phyloP scores from a whole-genome alignment of 1,140 invertebrate species.

The Phymastichus coffea region DNA sequence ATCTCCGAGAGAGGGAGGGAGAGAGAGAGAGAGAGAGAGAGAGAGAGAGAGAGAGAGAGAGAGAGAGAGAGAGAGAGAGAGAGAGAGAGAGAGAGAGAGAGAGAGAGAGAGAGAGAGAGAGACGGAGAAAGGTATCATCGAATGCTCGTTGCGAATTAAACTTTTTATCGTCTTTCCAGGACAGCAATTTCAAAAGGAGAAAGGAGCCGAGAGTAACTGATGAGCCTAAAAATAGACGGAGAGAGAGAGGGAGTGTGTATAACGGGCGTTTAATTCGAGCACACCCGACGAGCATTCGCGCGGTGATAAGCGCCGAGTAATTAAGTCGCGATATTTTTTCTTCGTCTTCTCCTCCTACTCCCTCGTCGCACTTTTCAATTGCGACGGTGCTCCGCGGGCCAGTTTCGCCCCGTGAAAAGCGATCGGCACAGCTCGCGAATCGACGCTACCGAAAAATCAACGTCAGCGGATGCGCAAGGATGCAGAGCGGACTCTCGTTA shows the following conservation, averaged over 20 bases:
- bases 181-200: too few species aligned
- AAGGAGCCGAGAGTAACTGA: too few species aligned
- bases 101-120: slow-evolving; percentile 9
- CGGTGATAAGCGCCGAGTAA: slow-evolving; percentile 15
- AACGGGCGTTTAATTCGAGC: slow-evolving; percentile 22
- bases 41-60: background rate
- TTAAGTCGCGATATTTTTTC: slow-evolving; percentile 18
- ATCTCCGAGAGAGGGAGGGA: slow-evolving; percentile 11
- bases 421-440: too few species aligned
- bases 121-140: background rate
- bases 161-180: too few species aligned
- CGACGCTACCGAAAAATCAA: too few species aligned
- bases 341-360: too few species aligned
- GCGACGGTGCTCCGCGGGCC: too few species aligned
- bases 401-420: too few species aligned
- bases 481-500: slow-evolving; percentile 19
- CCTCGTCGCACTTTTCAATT: too few species aligned
- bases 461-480: too few species aligned
- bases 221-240: slow-evolving; percentile 17
- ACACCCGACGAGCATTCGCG: slow-evolving; percentile 15
- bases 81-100: too few species aligned
- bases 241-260: slow-evolving; percentile 19
- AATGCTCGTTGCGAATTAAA: too few species aligned
- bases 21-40: background rate
- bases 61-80: background rate